phyloP scores from a whole-genome alignment of 2,797 vertebrate species.

The Semotilus atromaculatus region DNA sequence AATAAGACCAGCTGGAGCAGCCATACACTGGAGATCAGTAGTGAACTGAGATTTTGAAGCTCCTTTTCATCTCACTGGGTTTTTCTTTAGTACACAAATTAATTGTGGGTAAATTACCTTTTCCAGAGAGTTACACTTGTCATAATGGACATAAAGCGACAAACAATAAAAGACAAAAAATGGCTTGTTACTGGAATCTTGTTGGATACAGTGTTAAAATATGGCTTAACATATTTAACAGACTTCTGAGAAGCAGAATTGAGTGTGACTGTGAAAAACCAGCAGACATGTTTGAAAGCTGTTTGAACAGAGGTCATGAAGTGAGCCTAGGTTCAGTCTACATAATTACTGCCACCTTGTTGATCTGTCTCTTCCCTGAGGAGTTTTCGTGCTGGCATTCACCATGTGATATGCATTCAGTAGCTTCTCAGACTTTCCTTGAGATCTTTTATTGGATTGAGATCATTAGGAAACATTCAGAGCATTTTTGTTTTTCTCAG shows the following conservation, averaged over 20 bases:
- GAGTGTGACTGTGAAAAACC: background rate
- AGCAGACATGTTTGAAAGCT: constrained; percentile 1
- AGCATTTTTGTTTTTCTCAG: constrained; percentile 44
- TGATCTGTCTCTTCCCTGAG: constrained; percentile 24
- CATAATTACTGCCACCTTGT: constrained; percentile 31
- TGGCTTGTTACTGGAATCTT: background rate
- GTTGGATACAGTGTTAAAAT: background rate
- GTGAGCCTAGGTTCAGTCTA: constrained; percentile 4
- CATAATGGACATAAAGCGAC: background rate
- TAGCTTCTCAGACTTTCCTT: constrained; percentile 38
- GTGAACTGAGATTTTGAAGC: background rate
- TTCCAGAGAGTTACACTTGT: background rate
- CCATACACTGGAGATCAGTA: background rate
- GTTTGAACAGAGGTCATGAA: constrained; percentile 21
- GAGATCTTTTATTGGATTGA: constrained; percentile 59
- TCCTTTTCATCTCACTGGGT: background rate
- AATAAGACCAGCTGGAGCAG: background rate
- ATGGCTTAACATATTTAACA: constrained; percentile 2
- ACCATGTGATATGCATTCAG: constrained; percentile 61
- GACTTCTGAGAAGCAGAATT: background rate
- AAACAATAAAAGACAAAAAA: background rate
- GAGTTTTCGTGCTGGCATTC: constrained; percentile 31
- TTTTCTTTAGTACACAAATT: background rate
- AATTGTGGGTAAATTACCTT: background rate
- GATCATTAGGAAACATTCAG: constrained; percentile 63